Evolutionary conservation across 2,888 invertebrate species (phyloP).

Genomic region (Coelinius sp.): DNA sequence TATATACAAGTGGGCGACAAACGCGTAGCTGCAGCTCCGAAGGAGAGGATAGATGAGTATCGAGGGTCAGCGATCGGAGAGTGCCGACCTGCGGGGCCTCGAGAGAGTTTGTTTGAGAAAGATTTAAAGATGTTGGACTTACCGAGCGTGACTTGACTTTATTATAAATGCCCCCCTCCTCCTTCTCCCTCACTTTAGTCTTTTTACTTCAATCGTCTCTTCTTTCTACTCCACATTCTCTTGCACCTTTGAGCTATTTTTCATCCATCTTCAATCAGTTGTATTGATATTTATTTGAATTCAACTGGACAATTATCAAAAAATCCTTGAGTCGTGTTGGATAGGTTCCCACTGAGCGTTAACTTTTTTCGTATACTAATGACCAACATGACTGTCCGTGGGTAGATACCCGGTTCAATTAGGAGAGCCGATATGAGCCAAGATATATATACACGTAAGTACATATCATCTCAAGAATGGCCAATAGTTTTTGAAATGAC

Average conservation of each 20-base stretch:
- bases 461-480: conserved; percentile 7
- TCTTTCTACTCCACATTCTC: conserved; percentile 23
- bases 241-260: conserved; percentile 4
- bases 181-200: background rate
- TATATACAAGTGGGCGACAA: conserved; percentile 20
- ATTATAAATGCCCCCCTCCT: conserved; percentile 52
- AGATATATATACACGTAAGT: background rate
- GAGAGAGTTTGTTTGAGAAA: conserved; percentile 57
- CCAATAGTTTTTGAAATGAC: background rate
- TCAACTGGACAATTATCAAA: background rate
- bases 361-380: conserved; percentile 66
- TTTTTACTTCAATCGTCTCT: conserved; percentile 1
- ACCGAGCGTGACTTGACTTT: conserved; percentile 64
- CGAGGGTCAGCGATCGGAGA: conserved; percentile 57
- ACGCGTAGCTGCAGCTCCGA: conserved; percentile 26
- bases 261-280: background rate
- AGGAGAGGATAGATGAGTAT: conserved; percentile 52
- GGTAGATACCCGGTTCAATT: conserved; percentile 63
- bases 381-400: conserved; percentile 65
- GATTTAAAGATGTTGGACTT: conserved; percentile 61
- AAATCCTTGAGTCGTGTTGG: conserved; percentile 30
- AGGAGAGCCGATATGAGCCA: background rate
- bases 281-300: background rate
- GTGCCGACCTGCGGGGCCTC: conserved; percentile 46
- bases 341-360: conserved; percentile 56